These are phyloP conservation scores for Dicentrarchus labrax DNA, from an alignment of 2,113 vertebrate genomes.

Conservation along the genomic window DNA sequence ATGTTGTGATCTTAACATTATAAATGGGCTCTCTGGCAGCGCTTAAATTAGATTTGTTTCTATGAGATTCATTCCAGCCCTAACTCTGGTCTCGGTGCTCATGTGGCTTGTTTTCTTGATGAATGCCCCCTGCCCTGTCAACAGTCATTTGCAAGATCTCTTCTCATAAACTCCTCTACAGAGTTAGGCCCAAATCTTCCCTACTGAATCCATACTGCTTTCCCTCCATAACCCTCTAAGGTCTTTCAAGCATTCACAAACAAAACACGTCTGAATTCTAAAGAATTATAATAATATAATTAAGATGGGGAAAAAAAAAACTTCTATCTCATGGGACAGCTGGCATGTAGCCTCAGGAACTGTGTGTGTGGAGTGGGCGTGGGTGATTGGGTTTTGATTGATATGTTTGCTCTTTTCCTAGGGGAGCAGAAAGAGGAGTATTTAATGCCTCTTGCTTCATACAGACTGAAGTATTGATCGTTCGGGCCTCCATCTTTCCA, in stretches of 20 bases:
- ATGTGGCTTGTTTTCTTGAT: conserved; percentile 79
- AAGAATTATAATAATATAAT: conserved; percentile 23
- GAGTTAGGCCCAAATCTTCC: conserved; percentile 49
- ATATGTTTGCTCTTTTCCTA: conserved; percentile 72
- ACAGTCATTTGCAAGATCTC: conserved; percentile 78
- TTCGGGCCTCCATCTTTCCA: conserved; percentile 67
- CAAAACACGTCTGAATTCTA: conserved; percentile 11
- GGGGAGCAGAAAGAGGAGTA: conserved; percentile 65
- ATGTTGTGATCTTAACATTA: conserved; percentile 76
- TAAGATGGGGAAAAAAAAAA: neutral
- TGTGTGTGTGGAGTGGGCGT: conserved; percentile 12
- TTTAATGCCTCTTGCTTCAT: conserved; percentile 77
- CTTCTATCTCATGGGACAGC: conserved; percentile 26
- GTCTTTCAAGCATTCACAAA: conserved; percentile 6
- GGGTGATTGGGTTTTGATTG: conserved; percentile 77
- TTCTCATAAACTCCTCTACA: conserved; percentile 72
- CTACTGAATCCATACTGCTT: conserved; percentile 30
- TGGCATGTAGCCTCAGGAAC: conserved; percentile 42
- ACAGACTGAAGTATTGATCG: conserved; percentile 76
- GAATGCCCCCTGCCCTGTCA: conserved; percentile 79
- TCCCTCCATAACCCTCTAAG: conserved; percentile 22
- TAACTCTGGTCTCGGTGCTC: conserved; percentile 73
- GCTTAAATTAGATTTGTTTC: conserved; percentile 80
- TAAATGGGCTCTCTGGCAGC: conserved; percentile 76
- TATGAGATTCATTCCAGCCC: conserved; percentile 75